These are phyloP conservation scores for Oceanodroma leucorhoa DNA, from an alignment of 2,797 vertebrate genomes.

Conservation along the genomic window DNA sequence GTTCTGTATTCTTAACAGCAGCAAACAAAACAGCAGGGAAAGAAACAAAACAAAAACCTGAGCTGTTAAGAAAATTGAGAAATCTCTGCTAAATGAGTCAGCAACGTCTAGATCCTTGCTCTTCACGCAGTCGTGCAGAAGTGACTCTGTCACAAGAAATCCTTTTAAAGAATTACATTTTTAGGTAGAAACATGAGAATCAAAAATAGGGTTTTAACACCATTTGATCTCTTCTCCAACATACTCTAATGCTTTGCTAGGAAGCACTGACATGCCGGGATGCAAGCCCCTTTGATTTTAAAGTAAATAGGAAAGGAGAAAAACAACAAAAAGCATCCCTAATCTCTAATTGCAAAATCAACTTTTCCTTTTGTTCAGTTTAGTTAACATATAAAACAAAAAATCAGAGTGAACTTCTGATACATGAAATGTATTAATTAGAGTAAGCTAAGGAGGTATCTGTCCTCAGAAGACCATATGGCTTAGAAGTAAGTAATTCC, in stretches of 20 bases:
- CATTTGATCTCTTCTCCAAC: not conserved
- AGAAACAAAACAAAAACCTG: not conserved
- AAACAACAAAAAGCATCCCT: not conserved
- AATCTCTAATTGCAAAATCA: not conserved
- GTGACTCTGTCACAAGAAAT: not conserved
- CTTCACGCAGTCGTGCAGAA: not conserved
- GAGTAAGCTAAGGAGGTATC: conserved; percentile 36
- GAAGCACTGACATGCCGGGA: not conserved
- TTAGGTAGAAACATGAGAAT: conserved; percentile 11
- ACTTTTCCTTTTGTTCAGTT: conserved; percentile 18
- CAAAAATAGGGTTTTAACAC: not conserved
- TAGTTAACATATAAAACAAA: conserved; percentile 10
- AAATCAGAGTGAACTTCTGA: not conserved
- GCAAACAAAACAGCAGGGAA: not conserved
- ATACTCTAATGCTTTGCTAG: not conserved
- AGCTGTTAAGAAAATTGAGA: not conserved
- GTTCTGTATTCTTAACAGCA: not conserved
- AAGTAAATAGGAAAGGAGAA: conserved; percentile 4
- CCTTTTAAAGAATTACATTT: conserved; percentile 32
- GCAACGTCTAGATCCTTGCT: not conserved
- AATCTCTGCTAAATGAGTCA: conserved; percentile 15
- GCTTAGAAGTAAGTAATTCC: conserved; percentile 67
- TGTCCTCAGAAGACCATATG: conserved; percentile 65
- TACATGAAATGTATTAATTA: conserved; percentile 52
- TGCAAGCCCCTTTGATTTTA: not conserved